phyloP scores from a whole-genome alignment of 2,113 vertebrate species.

The Proterorhinus semilunaris region DNA sequence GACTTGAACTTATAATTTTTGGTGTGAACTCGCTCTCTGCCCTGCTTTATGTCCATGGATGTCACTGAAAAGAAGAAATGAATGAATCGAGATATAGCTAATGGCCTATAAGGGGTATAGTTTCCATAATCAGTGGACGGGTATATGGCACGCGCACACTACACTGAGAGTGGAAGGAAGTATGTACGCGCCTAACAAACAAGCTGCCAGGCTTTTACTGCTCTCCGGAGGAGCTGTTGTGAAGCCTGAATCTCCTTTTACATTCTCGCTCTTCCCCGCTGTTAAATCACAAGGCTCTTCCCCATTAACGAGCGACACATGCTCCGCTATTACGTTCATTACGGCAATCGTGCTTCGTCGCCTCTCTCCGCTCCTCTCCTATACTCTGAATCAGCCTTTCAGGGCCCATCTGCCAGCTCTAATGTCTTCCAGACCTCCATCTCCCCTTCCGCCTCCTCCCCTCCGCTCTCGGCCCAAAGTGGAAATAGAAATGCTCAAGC shows the following conservation, averaged over 20 bases:
- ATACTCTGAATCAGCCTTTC: conserved; percentile 69
- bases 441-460: conserved; percentile 44
- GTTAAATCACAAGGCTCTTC: conserved; percentile 50
- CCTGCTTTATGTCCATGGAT: too few species aligned
- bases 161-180: conserved; percentile 46
- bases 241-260: conserved; percentile 27
- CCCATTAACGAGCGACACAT: conserved; percentile 60
- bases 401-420: conserved; percentile 65
- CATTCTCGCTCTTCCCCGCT: conserved; percentile 45
- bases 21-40: too few species aligned
- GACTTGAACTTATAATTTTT: too few species aligned
- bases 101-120: not conserved
- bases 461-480: conserved; percentile 53
- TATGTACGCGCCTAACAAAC: conserved; percentile 38
- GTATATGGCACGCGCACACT: conserved; percentile 9
- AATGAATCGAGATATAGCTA: too few species aligned
- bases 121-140: not conserved
- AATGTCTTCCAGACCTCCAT: conserved; percentile 72
- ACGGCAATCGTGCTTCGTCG: conserved; percentile 57
- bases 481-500: conserved; percentile 71
- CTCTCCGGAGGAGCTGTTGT: conserved; percentile 31
- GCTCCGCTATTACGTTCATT: conserved; percentile 68
- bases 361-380: conserved; percentile 30
- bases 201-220: conserved; percentile 31
- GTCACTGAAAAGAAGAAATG: too few species aligned